phyloP scores from a whole-genome alignment of 2,113 vertebrate species.

The Corythoichthys intestinalis region DNA sequence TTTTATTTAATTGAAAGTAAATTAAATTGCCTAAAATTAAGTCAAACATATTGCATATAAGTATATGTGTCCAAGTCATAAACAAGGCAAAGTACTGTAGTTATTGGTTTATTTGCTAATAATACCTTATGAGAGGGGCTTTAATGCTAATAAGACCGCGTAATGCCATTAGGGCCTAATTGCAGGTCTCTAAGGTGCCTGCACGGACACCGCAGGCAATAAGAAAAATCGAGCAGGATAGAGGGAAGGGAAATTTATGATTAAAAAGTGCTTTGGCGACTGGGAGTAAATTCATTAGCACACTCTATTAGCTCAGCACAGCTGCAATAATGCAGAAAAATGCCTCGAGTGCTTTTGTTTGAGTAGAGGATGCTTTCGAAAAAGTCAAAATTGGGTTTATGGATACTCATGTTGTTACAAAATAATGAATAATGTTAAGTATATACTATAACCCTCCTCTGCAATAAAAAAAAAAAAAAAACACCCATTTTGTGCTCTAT shows the following conservation, averaged over 20 bases:
- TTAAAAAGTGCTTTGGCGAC: conserved; percentile 71
- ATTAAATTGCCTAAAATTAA: conserved; percentile 53
- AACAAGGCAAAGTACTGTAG: conserved; percentile 18
- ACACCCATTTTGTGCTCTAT: neutral
- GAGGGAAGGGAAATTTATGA: conserved; percentile 48
- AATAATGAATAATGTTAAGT: neutral
- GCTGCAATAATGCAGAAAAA: conserved; percentile 41
- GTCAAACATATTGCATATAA: conserved; percentile 14
- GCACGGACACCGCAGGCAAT: conserved; percentile 66
- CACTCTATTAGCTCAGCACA: conserved; percentile 60
- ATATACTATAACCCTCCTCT: neutral
- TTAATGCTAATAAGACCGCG: conserved; percentile 56
- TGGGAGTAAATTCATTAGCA: conserved; percentile 72
- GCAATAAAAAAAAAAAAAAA: neutral
- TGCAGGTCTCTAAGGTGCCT: conserved; percentile 51
- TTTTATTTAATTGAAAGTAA: conserved; percentile 55
- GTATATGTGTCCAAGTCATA: conserved; percentile 13
- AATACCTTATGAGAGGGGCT: conserved; percentile 27
- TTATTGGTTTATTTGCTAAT: conserved; percentile 39
- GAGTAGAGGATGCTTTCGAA: neutral
- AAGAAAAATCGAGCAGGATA: conserved; percentile 25
- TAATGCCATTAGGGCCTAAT: conserved; percentile 60
- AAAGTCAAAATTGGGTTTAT: neutral
- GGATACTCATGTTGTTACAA: neutral
- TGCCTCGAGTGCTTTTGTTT: neutral